These are phyloP conservation scores for Ctenomys sociabilis DNA, from an alignment of 2,113 vertebrate genomes.

Conservation along the genomic window DNA sequence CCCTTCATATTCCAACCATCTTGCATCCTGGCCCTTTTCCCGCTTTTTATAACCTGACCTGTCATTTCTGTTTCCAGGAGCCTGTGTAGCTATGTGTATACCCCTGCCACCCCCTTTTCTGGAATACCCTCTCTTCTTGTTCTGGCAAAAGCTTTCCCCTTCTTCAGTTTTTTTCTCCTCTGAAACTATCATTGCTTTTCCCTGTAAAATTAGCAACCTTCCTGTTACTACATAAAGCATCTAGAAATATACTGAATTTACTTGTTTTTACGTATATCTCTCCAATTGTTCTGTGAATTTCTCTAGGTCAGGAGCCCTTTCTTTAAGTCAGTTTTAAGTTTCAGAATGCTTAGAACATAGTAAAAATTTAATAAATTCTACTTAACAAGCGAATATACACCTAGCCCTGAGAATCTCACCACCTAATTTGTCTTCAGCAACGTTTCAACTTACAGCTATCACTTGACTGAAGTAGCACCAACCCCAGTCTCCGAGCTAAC, in stretches of 20 bases:
- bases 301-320: background rate
- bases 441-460: background rate
- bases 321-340: background rate
- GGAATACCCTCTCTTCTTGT: background rate
- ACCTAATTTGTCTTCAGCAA: background rate
- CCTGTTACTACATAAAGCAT: background rate
- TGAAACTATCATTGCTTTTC: background rate
- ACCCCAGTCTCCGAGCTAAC: background rate
- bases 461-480: slow-evolving; percentile 35
- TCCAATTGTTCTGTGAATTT: background rate
- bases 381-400: background rate
- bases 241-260: background rate
- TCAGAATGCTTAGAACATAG: background rate
- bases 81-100: background rate
- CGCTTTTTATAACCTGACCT: background rate
- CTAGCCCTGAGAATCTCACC: background rate
- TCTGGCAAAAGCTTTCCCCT: background rate
- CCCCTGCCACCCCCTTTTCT: background rate
- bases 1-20: background rate
- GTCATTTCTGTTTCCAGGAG: background rate
- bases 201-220: background rate
- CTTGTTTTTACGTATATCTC: background rate
- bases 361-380: background rate
- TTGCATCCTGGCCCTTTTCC: no score
- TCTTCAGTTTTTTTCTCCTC: background rate